Evolutionary conservation across 2,888 invertebrate genomes (phyloP), one percentile per base, ranked within the genome.

Genomic region (Polietes domitor): DNA sequence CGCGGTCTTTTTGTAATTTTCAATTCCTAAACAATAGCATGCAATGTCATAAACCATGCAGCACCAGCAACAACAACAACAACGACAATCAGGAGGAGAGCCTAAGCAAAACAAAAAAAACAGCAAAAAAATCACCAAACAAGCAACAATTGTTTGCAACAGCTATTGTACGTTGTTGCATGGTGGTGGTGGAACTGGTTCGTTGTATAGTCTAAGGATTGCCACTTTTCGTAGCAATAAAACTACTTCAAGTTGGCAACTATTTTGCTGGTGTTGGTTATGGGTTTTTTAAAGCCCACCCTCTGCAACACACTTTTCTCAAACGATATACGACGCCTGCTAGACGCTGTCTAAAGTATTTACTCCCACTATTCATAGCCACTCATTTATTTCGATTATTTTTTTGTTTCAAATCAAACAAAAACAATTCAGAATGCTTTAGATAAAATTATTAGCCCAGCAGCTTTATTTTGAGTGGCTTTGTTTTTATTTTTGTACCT

Each of bases 111-210:
- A 55, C n/a, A 47, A 68, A 74, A 74, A 55, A 77, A 78, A 61
- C 21, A 70, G 76, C 53, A 21, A 37, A 71, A 61, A 78, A 72
- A 19, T 53, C 12, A 37, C 68, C 74, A 74, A n/a, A 74, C 65
- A 61, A 83, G 79, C 80, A 83, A 83, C 82, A 83, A 83, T 79
- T 76, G 76, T 76, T 73, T 83, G 72, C 68, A 73, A 76, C 47
- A 47, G 61, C 61, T 41, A n/a, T 32, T 32, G 55, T 72, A 32
- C 17, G 17, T n/a, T 17, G 47, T n/a, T 37, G 53, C 53, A 32
- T 53, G 19, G 28, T 58, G 58, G 65, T n/a, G 47, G 47, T 5
- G 47, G 10, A 28, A n/a, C 21, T 55, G 37, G 10, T 41, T 58
- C 12, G 10, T 32, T 7, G 32, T 10, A 3, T 37, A 43, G 65